Evolutionary conservation across 2,113 vertebrate genomes (phyloP), one percentile per base, ranked within the genome.

Genomic region (Accipiter cooperii): DNA sequence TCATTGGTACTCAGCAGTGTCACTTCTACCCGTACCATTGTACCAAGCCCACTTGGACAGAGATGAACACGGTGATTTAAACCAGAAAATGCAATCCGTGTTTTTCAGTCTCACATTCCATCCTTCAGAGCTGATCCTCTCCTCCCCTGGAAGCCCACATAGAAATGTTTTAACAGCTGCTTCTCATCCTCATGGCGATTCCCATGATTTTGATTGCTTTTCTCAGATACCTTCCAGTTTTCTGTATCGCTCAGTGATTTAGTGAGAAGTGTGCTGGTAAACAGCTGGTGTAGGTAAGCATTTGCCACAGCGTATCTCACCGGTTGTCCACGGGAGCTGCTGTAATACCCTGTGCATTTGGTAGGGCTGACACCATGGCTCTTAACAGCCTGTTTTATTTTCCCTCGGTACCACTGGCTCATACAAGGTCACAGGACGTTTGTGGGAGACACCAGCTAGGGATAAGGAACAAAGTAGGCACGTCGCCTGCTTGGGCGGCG

Each of bases 381-480:
- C 22, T 13, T 5, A 51, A 71, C 25, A 44, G 49, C 42, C 63
- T 12, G 24, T n/a, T 57, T 26, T 10, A 5, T 26, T 54, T 49
- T 12, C 33, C 34, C 40, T 18, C 31, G 5, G 20, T 17, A 22
- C 16, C 36, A 3, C 22, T 5, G 64, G 47, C 61, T 63, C 40
- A 4, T 5, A 34, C 34, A 19, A 29, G n/a, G 13, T 3, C 2
- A 13, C 66, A 15, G 26, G 4, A 5, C 2, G 33, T 0, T 22
- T 6, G 40, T n/a, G 47, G 34, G 12, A 47, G 24, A n/a, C 65
- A 3, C 8, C 2, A 26, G 13, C 38, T 7, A 36, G 5, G 31
- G n/a, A 17, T 49, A 24, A 20, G 66, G 40, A 7, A 17, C 64
- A 10, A 10, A 12, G 36, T 19, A 11, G 4, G 38, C 25, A 1